A percentile compares a stretch with the other conserved stretches of the same genome.
These are phyloP conservation scores for Odocoileus hemionus DNA, from an alignment of 2,113 vertebrate genomes.

Conservation along the genomic window DNA sequence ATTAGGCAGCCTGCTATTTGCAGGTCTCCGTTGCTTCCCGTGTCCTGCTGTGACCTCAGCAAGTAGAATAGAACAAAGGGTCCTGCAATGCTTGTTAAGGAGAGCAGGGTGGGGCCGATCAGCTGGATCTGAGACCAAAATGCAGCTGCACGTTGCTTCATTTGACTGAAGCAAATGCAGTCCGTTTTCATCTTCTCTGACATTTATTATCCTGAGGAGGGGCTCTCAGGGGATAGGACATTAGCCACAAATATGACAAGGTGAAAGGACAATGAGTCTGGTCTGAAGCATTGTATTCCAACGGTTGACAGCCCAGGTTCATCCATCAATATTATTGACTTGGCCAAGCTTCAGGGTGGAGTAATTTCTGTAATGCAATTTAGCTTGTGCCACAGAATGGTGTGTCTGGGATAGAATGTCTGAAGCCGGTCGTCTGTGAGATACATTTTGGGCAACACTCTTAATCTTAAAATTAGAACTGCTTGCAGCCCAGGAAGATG, in stretches of 20 bases:
- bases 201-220: conserved; percentile 34
- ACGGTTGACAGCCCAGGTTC: conserved; percentile 47
- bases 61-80: neutral
- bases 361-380: conserved; percentile 65
- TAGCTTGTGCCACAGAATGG: neutral
- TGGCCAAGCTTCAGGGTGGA: conserved; percentile 54
- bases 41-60: neutral
- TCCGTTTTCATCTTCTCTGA: conserved; percentile 37
- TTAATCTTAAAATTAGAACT: conserved; percentile 76
- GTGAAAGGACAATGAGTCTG: neutral
- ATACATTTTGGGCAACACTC: conserved; percentile 69
- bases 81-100: too few species aligned
- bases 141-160: neutral
- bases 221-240: neutral
- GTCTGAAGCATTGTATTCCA: conserved; percentile 33
- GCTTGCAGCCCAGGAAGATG: conserved; percentile 76
- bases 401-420: conserved; percentile 6
- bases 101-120: neutral
- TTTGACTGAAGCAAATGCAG: neutral
- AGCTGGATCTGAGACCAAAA: neutral
- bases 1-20: neutral
- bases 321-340: conserved; percentile 75
- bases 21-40: neutral
- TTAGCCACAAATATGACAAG: conserved; percentile 11
- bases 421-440: conserved; percentile 64